Evolutionary conservation across 2,888 invertebrate species (phyloP).

Genomic region (Plagodis pulveraria): DNA sequence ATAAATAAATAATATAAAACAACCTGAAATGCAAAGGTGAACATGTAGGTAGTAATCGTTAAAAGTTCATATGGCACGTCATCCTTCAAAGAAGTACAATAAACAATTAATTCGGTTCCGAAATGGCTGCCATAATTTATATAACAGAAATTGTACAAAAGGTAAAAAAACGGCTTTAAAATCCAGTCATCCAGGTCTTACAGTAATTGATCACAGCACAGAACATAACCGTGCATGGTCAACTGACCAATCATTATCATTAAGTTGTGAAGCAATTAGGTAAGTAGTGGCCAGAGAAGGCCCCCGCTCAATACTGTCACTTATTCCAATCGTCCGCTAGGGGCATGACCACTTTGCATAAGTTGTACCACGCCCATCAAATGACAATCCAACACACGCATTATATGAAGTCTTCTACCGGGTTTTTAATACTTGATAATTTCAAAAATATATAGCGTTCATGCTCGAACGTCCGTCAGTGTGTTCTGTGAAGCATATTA

Average conservation of each 20-base stretch:
- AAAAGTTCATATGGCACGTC: constrained; percentile 20
- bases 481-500: constrained; percentile 41
- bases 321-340: constrained; percentile 19
- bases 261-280: constrained; percentile 64
- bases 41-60: constrained; percentile 11
- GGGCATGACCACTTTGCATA: constrained; percentile 56
- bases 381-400: constrained; percentile 51
- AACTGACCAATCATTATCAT: constrained; percentile 62
- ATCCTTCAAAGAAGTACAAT: constrained; percentile 18
- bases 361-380: constrained; percentile 66
- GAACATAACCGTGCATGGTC: constrained; percentile 14
- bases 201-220: constrained; percentile 13
- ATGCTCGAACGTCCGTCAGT: constrained; percentile 30
- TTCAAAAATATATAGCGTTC: constrained; percentile 44
- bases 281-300: constrained; percentile 59
- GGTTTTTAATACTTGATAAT: constrained; percentile 50
- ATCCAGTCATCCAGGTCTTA: constrained; percentile 11
- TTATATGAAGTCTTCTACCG: constrained; percentile 45
- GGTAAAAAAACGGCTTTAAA: constrained; percentile 5
- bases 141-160: constrained; percentile 2
- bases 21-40: constrained; percentile 19
- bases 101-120: constrained; percentile 5
- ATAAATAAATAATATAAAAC: constrained; percentile 4
- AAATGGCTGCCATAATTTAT: constrained; percentile 20
- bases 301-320: constrained; percentile 35